phyloP scores from a whole-genome alignment of 2,888 invertebrate genomes.

The Hirudinaria manillensis region DNA sequence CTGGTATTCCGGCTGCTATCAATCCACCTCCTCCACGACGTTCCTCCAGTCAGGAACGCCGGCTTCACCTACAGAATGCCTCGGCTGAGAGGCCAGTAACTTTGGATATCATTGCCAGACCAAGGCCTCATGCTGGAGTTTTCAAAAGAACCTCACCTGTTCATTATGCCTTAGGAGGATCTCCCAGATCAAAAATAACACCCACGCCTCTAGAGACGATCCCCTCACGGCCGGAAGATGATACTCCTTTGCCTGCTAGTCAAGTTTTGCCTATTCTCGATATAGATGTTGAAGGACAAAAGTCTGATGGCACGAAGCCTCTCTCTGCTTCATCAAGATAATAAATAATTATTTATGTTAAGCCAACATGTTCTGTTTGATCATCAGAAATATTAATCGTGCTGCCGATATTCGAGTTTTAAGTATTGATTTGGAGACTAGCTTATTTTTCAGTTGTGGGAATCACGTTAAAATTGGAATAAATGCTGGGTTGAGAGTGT shows the following conservation, averaged over 20 bases:
- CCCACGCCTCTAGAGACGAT: slow-evolving; percentile 38
- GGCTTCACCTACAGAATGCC: background rate
- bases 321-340: slow-evolving; percentile 38
- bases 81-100: slow-evolving; percentile 62
- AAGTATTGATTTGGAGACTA: too few relatives aligned
- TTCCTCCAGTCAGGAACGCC: slow-evolving; percentile 30
- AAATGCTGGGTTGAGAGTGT: too few relatives aligned
- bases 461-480: too few relatives aligned
- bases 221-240: slow-evolving; percentile 58
- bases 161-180: slow-evolving; percentile 15
- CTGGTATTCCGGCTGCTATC: slow-evolving; percentile 30
- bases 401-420: too few relatives aligned
- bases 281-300: slow-evolving; percentile 53
- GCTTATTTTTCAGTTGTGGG: too few relatives aligned
- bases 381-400: too few relatives aligned
- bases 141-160: slow-evolving; percentile 34
- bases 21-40: slow-evolving; percentile 46
- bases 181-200: slow-evolving; percentile 34
- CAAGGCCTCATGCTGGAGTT: slow-evolving; percentile 39
- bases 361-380: too few relatives aligned
- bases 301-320: slow-evolving; percentile 48
- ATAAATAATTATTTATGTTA: too few relatives aligned
- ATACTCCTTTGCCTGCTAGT: slow-evolving; percentile 69
- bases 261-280: slow-evolving; percentile 52
- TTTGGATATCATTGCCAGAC: slow-evolving; percentile 63